These are phyloP conservation scores for Drosophila pseudotalamancana DNA, from an alignment of 2,888 invertebrate genomes.

Conservation along the genomic window DNA sequence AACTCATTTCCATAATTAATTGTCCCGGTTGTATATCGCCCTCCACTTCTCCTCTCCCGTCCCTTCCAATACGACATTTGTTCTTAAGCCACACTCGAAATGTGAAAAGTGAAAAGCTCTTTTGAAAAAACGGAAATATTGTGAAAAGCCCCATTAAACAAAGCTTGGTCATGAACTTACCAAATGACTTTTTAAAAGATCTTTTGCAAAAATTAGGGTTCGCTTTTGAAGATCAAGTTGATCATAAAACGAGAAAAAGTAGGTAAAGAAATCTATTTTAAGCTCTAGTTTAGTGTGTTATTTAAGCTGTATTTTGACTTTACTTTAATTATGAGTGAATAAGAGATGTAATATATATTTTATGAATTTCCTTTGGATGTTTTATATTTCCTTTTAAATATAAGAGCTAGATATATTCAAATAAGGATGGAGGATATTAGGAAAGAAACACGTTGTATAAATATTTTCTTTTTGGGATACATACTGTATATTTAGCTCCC, in stretches of 20 bases:
- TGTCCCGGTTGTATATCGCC: slow-evolving; percentile 17
- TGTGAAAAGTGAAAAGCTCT: slow-evolving; percentile 56
- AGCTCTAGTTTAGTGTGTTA: not conserved
- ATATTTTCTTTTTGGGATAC: no score
- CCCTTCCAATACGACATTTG: slow-evolving; percentile 15
- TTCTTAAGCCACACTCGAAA: slow-evolving; percentile 22
- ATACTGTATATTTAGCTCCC: no score
- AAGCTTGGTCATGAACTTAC: not conserved
- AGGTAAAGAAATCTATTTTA: not conserved
- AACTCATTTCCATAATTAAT: slow-evolving; percentile 69
- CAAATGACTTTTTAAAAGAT: not conserved
- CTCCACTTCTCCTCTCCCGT: no score
- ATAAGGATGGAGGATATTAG: no score
- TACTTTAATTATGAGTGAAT: not conserved
- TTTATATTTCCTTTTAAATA: not conserved
- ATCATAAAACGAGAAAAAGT: not conserved
- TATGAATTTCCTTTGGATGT: not conserved
- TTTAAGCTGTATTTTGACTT: not conserved
- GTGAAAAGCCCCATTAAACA: slow-evolving; percentile 15
- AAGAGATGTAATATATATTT: not conserved
- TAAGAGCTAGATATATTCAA: no score
- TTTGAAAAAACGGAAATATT: not conserved
- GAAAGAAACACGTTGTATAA: no score
- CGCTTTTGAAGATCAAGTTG: slow-evolving; percentile 16
- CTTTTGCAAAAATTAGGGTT: slow-evolving; percentile 3